A percentile compares a stretch with the other conserved stretches of the same genome.
phyloP scores from a whole-genome alignment of 2,797 vertebrate species.

The Octomys mimax region DNA sequence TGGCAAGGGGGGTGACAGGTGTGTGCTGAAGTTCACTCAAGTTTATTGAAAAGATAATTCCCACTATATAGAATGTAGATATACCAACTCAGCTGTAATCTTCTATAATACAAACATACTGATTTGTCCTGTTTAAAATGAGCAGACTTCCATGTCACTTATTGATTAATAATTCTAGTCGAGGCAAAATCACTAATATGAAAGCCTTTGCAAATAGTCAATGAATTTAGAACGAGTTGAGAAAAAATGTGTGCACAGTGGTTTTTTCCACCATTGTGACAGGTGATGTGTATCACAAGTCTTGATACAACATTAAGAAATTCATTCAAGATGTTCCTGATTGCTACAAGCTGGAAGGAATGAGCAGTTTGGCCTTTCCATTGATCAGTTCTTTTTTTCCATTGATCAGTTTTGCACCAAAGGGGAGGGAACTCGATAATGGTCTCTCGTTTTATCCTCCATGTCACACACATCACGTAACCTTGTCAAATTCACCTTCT shows the following conservation, averaged over 20 bases:
- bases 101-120: neutral
- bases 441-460: neutral
- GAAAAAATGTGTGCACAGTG: neutral
- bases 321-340: neutral
- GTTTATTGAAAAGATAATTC: neutral
- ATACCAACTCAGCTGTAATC: neutral
- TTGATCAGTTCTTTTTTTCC: neutral
- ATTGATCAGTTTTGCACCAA: neutral
- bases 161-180: neutral
- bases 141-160: neutral
- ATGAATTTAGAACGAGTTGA: neutral
- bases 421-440: neutral
- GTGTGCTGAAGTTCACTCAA: neutral
- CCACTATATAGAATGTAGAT: neutral
- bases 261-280: neutral
- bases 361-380: neutral
- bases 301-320: neutral
- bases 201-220: neutral
- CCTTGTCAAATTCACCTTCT: neutral
- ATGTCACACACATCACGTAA: neutral
- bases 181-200: neutral
- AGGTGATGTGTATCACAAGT: neutral
- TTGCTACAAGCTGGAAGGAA: neutral
- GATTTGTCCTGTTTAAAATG: neutral
- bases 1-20: neutral